A percentile compares a stretch with the other conserved stretches of the same genome.
These are phyloP conservation scores for Philopotamus ludificatus DNA, from an alignment of 1,140 invertebrate species.

Conservation along the genomic window DNA sequence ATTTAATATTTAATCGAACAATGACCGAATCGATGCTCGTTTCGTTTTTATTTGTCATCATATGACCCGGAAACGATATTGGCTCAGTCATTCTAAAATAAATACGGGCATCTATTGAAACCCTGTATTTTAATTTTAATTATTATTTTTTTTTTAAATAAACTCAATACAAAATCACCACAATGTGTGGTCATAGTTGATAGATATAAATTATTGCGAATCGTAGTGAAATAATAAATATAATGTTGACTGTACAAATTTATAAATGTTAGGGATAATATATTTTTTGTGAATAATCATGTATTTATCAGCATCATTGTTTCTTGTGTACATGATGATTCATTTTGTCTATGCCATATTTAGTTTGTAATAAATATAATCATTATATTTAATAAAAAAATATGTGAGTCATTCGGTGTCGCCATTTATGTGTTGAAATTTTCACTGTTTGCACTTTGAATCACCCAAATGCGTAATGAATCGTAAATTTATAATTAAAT, in stretches of 20 bases:
- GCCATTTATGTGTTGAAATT: slow-evolving; percentile 21
- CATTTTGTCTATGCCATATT: slow-evolving; percentile 42
- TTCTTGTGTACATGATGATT: slow-evolving; percentile 40
- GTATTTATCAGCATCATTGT: slow-evolving; percentile 36
- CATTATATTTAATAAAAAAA: slow-evolving; percentile 13
- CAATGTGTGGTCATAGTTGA: slow-evolving; percentile 13
- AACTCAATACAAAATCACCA: background rate
- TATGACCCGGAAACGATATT: background rate
- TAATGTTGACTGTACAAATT: slow-evolving; percentile 42
- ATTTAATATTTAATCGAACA: background rate
- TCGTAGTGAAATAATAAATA: slow-evolving; percentile 24
- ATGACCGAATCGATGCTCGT: background rate
- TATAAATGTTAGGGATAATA: slow-evolving; percentile 40
- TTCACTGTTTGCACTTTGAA: background rate
- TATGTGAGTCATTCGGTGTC: slow-evolving; percentile 35
- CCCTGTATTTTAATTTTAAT: slow-evolving; percentile 13
- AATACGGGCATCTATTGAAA: slow-evolving; percentile 17
- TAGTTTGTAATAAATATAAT: slow-evolving; percentile 37
- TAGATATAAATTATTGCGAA: slow-evolving; percentile 19
- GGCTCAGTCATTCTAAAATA: background rate
- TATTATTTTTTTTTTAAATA: slow-evolving; percentile 4
- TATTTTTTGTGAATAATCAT: slow-evolving; percentile 40
- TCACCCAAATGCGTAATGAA: too few species aligned
- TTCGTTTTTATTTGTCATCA: background rate
- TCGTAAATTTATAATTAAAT: too few species aligned